Base-by-base conservation (phyloP, 2,797 vertebrate genomes). In the Characodon lateralis region DNA sequence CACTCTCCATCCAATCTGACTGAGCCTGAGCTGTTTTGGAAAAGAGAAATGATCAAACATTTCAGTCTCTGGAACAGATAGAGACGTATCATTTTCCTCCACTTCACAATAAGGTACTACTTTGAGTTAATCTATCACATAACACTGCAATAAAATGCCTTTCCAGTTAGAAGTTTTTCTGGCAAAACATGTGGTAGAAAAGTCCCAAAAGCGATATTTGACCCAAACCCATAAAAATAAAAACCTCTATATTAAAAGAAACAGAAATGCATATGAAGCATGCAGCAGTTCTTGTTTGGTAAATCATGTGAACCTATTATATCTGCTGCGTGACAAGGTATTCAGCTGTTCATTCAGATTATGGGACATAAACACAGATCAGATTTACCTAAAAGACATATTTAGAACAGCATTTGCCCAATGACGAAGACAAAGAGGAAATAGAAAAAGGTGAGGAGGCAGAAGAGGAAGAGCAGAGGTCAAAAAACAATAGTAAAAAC, bases 391-490 rank as follows among this genome's bases (percentile, higher is more conserved):
- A 22, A 41, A 2, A 20, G 20, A 41, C 35, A 41, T 5, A 66
- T 66, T 24, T 41, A 66, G 63, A 18, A 22, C 63, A 5, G 41
- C 35, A 12, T 13, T 13, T 0, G 63, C 24, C 26, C 8, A 43
- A 2, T 35, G 46, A 46, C 0, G 2, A 65, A 73, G 73, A 28
- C 55, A 56, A 87, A 77, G 82, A 77, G 81, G 79, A 82, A 79
- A 71, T 56, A 79, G 43, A 73, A 46, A 24, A 55, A 2, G 71
- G 18, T 24, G 65, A 35, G n/a, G 58, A 46, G 51, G 26, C 6
- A 5, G 51, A 86, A 83, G 81, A 73, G 87, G 81, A 86, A 84
- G 72, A 71, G 39, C 35, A 71, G 50, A 81, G 8, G 31, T 39
- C 18, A 24, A 41, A 41, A 61, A 41, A 66, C 1, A 65, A 48